A percentile compares a stretch with the other conserved stretches of the same genome.
Conservation (phyloP, 1,140 invertebrate species). For the Ostrea edulis region DNA sequence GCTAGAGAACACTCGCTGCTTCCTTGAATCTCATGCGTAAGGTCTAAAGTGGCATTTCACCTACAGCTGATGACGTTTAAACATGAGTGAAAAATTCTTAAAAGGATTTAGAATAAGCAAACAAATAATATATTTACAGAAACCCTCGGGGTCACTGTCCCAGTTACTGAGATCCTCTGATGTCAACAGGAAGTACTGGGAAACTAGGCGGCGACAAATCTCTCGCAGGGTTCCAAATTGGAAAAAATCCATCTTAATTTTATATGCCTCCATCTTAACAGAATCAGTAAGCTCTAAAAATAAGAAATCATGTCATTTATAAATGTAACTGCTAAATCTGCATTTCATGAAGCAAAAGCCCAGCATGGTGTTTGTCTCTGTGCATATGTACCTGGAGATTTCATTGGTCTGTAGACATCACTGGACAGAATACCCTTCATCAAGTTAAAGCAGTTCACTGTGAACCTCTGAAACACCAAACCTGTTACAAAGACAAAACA, state of each 20-base stretch:
- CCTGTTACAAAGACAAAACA: slow-evolving; percentile 60
- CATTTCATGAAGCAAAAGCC: no score
- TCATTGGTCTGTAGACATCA: slow-evolving; percentile 84
- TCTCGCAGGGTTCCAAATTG: slow-evolving; percentile 85
- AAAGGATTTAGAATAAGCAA: no score
- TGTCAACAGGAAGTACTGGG: slow-evolving; percentile 92
- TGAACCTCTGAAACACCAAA: slow-evolving; percentile 89
- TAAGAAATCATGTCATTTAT: no score
- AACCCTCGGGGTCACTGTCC: slow-evolving; percentile 94
- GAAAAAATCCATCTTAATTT: slow-evolving; percentile 88
- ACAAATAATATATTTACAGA: slow-evolving; percentile 81
- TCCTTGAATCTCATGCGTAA: no score
- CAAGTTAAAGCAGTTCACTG: slow-evolving; percentile 93
- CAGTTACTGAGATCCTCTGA: slow-evolving; percentile 91
- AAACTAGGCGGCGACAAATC: slow-evolving; percentile 91
- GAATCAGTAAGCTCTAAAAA: slow-evolving; percentile 65
- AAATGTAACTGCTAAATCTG: no score
- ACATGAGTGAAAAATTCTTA: no score
- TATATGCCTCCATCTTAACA: slow-evolving; percentile 83
- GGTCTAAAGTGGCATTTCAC: no score
- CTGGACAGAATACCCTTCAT: slow-evolving; percentile 91
- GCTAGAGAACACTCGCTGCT: no score
- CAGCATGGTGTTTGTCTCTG: not conserved
- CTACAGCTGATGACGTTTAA: no score
- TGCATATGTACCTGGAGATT: slow-evolving; percentile 43